Evolutionary conservation across 1,140 invertebrate genomes (phyloP).

Genomic region (Dendroctonus ponderosae): DNA sequence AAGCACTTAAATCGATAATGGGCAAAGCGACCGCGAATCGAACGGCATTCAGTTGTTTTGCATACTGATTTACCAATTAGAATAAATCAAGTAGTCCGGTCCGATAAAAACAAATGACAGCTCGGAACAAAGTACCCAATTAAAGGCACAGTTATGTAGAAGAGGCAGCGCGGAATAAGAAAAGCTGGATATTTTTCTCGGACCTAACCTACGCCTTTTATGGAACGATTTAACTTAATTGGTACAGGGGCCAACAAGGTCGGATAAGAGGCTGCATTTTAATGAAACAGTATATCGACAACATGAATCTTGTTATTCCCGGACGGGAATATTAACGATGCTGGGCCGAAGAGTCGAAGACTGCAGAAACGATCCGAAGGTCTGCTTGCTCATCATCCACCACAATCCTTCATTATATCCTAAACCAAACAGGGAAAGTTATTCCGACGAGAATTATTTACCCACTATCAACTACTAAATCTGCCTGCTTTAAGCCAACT

Average conservation of each 20-base stretch:
- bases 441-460: too few relatives aligned
- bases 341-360: too few relatives aligned
- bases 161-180: conserved; percentile 10
- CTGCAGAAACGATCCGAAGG: too few relatives aligned
- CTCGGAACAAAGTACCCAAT: conserved; percentile 32
- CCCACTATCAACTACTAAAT: too few relatives aligned
- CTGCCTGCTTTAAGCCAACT: too few relatives aligned
- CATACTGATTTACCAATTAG: conserved; percentile 35
- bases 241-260: conserved; percentile 23
- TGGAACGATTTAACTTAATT: conserved; percentile 20
- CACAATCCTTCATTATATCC: not conserved
- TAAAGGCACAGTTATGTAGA: conserved; percentile 30
- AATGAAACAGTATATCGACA: conserved; percentile 6
- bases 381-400: too few relatives aligned
- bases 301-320: too few relatives aligned
- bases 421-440: not conserved
- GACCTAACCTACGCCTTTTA: conserved; percentile 24
- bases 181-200: conserved; percentile 14
- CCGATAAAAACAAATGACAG: conserved; percentile 31
- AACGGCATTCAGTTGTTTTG: conserved; percentile 30
- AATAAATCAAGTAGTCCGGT: conserved; percentile 29
- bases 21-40: conserved; percentile 16
- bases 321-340: too few relatives aligned
- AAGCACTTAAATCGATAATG: conserved; percentile 27
- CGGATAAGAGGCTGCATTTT: conserved; percentile 7